A percentile compares a stretch with the other conserved stretches of the same genome.
Conservation (phyloP, 2,797 vertebrate genomes). For the Rhabdophis nuchalis region DNA sequence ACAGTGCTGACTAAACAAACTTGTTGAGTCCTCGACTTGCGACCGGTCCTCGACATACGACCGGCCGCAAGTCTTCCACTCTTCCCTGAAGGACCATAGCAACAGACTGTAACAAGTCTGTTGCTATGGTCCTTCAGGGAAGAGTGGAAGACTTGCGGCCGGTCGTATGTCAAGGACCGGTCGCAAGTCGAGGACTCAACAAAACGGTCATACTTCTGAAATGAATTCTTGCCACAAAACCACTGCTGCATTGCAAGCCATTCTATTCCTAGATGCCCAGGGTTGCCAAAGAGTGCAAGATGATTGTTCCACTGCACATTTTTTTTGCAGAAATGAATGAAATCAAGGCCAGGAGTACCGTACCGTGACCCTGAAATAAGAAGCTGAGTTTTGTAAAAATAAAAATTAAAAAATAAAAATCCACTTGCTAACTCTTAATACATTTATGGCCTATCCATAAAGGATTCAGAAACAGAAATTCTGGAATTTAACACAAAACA, state of each 20-base stretch:
- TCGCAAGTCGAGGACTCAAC: too few species aligned
- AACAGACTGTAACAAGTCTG: too few species aligned
- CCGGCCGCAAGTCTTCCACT: too few species aligned
- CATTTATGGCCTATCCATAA: background rate
- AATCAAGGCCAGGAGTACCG: background rate
- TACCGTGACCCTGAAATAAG: background rate
- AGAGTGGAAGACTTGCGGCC: too few species aligned
- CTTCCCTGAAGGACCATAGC: too few species aligned
- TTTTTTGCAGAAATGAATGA: background rate
- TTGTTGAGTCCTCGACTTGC: too few species aligned
- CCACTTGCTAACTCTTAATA: background rate
- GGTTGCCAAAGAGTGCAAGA: background rate
- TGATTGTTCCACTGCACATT: background rate
- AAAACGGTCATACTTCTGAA: background rate
- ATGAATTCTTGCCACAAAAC: background rate
- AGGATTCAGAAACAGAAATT: background rate
- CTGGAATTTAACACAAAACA: background rate
- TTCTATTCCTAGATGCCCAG: background rate
- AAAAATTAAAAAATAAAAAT: background rate
- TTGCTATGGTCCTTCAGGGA: too few species aligned
- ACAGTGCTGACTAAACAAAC: conserved; percentile 8
- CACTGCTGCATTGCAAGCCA: background rate
- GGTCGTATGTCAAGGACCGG: too few species aligned
- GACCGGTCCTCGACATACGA: too few species aligned
- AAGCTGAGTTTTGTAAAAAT: background rate